phyloP scores from a whole-genome alignment of 2,797 vertebrate genomes.

The Erithacus rubecula region DNA sequence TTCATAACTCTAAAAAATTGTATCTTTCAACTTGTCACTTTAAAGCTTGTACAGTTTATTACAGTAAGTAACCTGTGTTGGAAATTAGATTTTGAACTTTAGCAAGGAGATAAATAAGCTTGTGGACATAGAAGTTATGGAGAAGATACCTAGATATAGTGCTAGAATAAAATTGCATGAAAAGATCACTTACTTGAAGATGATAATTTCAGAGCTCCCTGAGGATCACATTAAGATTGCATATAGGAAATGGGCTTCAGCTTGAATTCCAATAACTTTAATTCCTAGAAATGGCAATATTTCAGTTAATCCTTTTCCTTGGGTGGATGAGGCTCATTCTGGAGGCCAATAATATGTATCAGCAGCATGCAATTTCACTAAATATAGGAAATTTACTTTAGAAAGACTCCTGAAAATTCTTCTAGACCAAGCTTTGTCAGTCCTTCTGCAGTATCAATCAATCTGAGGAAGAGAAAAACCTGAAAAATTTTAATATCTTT shows the following conservation, averaged over 20 bases:
- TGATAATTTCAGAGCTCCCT: conserved; percentile 65
- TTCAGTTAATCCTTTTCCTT: conserved; percentile 20
- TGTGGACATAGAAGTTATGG: conserved; percentile 70
- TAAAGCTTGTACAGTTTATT: conserved; percentile 81
- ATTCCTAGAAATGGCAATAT: conserved; percentile 32
- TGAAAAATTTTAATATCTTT: background rate
- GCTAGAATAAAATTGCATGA: conserved; percentile 67
- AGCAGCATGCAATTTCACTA: background rate
- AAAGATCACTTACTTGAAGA: conserved; percentile 69
- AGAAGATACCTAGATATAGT: conserved; percentile 71
- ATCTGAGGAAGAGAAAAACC: background rate
- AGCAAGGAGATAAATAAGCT: conserved; percentile 80
- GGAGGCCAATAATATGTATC: background rate
- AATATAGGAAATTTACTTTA: background rate
- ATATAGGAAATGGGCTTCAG: conserved; percentile 36
- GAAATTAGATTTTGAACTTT: conserved; percentile 84
- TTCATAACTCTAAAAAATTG: conserved; percentile 82
- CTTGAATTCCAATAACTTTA: conserved; percentile 57
- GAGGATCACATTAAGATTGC: conserved; percentile 54
- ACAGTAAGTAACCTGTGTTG: conserved; percentile 80
- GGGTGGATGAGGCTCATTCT: background rate
- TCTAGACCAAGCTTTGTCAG: background rate
- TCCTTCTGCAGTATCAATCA: background rate
- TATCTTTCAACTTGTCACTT: conserved; percentile 82
- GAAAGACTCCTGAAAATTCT: background rate